These are phyloP conservation scores for Drosophila truncata DNA, from an alignment of 1,140 invertebrate species.

Conservation along the genomic window DNA sequence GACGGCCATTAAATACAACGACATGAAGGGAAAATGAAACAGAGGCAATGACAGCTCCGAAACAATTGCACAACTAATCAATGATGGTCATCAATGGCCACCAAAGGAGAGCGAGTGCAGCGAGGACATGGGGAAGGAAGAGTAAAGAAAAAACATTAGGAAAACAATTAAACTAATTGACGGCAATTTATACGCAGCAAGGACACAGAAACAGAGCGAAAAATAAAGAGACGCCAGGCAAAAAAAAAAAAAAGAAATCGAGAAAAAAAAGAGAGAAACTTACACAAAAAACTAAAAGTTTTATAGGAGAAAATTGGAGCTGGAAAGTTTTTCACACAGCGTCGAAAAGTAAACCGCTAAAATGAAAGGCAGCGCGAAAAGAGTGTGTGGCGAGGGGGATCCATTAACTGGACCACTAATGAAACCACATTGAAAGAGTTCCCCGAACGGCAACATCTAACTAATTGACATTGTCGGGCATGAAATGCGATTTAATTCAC, in stretches of 20 bases:
- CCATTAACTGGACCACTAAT: conserved; percentile 75
- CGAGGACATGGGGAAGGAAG: not conserved
- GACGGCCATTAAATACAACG: conserved; percentile 44
- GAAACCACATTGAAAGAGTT: conserved; percentile 72
- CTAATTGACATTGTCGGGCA: conserved; percentile 41
- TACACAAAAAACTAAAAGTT: conserved; percentile 51
- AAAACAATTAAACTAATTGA: conserved; percentile 81
- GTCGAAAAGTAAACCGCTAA: conserved; percentile 63
- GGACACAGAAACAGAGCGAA: conserved; percentile 37
- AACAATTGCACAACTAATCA: conserved; percentile 75
- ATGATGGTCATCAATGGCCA: conserved; percentile 60
- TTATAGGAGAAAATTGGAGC: conserved; percentile 61
- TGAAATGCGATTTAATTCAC: conserved; percentile 27
- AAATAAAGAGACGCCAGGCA: conserved; percentile 8
- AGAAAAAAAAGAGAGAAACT: conserved; percentile 15
- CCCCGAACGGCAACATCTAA: conserved; percentile 21
- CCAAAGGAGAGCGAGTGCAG: conserved; percentile 14
- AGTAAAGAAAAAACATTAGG: conserved; percentile 45
- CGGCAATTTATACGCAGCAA: conserved; percentile 79
- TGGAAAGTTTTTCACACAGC: conserved; percentile 61
- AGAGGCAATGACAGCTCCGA: conserved; percentile 42
- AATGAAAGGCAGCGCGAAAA: conserved; percentile 8
- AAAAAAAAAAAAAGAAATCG: not conserved
- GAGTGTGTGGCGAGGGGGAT: conserved; percentile 7
- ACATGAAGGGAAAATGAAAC: conserved; percentile 13